A percentile compares a stretch with the other conserved stretches of the same genome.
Evolutionary conservation across 2,797 vertebrate genomes (phyloP).

Genomic region (Urophycis tenuis): DNA sequence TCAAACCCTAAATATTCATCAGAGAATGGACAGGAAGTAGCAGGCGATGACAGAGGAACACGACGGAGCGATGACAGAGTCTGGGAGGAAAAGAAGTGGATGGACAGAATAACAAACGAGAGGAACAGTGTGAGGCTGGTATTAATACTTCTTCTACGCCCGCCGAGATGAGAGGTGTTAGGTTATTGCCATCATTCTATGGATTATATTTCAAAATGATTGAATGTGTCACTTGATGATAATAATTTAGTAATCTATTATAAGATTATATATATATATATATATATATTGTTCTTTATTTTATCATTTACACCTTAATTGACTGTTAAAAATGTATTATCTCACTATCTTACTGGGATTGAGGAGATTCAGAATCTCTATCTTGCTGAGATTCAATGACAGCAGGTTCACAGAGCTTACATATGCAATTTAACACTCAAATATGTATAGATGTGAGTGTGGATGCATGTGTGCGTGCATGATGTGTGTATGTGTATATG

Average conservation of each 20-base stretch:
- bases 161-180: too few species aligned
- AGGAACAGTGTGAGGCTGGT: background rate
- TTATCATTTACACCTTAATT: background rate
- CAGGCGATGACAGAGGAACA: background rate
- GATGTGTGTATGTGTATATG: background rate
- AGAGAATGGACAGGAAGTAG: background rate
- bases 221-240: background rate
- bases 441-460: background rate
- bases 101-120: background rate
- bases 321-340: background rate
- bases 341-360: too few species aligned
- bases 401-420: background rate
- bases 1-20: conserved; percentile 2
- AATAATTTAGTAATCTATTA: background rate
- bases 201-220: background rate
- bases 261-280: background rate
- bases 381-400: background rate
- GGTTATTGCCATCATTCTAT: background rate
- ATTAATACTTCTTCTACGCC: background rate
- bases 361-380: too few species aligned
- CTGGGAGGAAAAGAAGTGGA: background rate
- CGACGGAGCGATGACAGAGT: background rate
- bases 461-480: background rate
- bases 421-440: background rate
- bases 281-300: background rate